Conservation (phyloP, 2,797 vertebrate species). For the Vultur gryphus region DNA sequence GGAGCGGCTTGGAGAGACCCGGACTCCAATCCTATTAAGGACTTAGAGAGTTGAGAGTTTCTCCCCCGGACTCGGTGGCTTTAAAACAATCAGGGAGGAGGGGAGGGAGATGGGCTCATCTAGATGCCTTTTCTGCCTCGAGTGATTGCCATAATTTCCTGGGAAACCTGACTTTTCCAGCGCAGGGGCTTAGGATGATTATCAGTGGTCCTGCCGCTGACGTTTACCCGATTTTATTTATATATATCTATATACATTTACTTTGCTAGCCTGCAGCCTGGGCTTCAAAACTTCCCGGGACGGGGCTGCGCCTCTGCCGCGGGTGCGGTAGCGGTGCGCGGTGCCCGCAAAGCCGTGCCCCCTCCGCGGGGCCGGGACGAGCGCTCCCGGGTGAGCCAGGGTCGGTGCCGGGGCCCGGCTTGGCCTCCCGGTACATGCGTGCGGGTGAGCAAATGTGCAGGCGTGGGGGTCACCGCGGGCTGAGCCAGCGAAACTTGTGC, state of each 20-base stretch:
- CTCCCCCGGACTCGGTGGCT: not conserved
- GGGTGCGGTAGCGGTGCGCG: not conserved
- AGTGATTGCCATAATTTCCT: constrained; percentile 64
- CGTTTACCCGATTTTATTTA: not conserved
- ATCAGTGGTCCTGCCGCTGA: not conserved
- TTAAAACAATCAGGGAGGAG: constrained; percentile 53
- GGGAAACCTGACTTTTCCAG: constrained; percentile 63
- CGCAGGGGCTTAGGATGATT: not conserved
- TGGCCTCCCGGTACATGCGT: not conserved
- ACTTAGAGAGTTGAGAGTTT: constrained; percentile 69
- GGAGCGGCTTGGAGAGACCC: constrained; percentile 79
- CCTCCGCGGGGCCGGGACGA: not conserved
- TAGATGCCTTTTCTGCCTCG: constrained; percentile 34
- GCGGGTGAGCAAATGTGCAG: fast-evolving
- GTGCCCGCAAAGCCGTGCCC: not conserved
- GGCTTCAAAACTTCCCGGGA: not conserved
- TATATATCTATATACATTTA: not conserved
- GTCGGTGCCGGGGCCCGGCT: not conserved
- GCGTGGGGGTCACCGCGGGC: not conserved
- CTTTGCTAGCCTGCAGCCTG: not conserved
- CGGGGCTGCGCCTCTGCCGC: not conserved
- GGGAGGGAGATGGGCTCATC: constrained; percentile 23
- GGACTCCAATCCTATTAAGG: constrained; percentile 83
- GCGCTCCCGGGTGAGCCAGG: not conserved
- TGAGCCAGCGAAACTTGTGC: not conserved